Conservation (phyloP, 2,888 invertebrate species). For the Caenorhabditis macrosperma region DNA sequence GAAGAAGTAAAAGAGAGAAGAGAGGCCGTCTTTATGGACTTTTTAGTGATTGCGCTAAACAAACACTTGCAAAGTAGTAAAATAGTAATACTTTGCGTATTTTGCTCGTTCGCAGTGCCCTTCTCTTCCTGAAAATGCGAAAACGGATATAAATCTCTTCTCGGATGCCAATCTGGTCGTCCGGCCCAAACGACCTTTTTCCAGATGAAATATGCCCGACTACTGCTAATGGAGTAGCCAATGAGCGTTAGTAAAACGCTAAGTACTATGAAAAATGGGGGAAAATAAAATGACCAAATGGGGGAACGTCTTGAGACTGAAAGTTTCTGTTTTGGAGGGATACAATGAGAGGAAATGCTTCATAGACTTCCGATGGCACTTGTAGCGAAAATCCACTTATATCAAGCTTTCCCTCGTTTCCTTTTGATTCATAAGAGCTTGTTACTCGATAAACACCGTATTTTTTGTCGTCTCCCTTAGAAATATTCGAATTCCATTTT, state of each 20-base stretch:
- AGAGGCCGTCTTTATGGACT: slow-evolving; percentile 33
- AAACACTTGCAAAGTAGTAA: slow-evolving; percentile 39
- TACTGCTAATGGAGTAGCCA: slow-evolving; percentile 5
- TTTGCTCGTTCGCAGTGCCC: slow-evolving; percentile 31
- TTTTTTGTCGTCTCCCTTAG: too few species aligned
- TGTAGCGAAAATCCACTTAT: too few species aligned
- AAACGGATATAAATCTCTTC: slow-evolving; percentile 53
- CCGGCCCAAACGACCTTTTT: slow-evolving; percentile 7
- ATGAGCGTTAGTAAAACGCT: slow-evolving; percentile 2
- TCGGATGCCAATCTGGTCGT: slow-evolving; percentile 8
- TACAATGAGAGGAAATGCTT: too few species aligned
- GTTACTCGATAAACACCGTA: too few species aligned
- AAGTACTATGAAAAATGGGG: too few species aligned
- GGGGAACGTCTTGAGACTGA: too few species aligned
- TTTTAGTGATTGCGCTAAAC: slow-evolving; percentile 30
- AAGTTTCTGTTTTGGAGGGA: too few species aligned
- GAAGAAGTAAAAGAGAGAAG: not conserved
- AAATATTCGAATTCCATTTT: not conserved
- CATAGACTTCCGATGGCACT: too few species aligned
- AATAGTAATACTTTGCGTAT: slow-evolving; percentile 52
- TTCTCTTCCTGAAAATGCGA: not conserved
- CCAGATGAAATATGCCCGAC: slow-evolving; percentile 17
- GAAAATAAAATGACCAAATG: too few species aligned
- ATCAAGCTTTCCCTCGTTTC: too few species aligned
- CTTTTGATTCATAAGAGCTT: too few species aligned